Conservation (phyloP, 2,797 vertebrate genomes). For the Paedocypris micromegethes region DNA sequence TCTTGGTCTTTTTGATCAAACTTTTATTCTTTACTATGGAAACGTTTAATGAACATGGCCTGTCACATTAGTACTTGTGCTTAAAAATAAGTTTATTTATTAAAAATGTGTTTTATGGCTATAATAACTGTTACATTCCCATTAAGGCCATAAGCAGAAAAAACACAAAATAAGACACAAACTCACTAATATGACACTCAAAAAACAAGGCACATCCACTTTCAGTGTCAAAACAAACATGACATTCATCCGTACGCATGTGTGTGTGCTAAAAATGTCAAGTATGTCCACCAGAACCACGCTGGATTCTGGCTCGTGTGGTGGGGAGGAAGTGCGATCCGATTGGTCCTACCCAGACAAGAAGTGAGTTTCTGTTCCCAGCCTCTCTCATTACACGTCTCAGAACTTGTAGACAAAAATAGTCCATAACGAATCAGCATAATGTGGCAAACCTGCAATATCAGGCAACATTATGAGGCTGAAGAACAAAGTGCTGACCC, state of each 20-base stretch:
- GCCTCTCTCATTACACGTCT: not conserved
- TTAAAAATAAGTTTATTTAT: not conserved
- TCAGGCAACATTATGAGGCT: no score
- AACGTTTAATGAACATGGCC: not conserved
- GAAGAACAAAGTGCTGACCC: no score
- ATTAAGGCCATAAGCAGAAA: not conserved
- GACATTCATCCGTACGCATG: not conserved
- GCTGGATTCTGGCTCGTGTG: not conserved
- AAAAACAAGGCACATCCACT: not conserved
- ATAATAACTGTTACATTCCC: not conserved
- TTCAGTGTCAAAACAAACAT: constrained; percentile 3
- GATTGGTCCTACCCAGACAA: not conserved
- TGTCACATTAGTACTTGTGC: not conserved
- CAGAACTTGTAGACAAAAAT: not conserved
- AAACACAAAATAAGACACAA: not conserved
- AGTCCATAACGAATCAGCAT: not conserved
- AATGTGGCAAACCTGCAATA: not conserved
- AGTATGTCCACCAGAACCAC: not conserved
- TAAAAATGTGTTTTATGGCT: not conserved
- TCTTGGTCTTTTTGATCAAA: no score
- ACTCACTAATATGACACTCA: not conserved
- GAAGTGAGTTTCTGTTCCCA: not conserved
- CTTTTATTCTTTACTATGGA: no score
- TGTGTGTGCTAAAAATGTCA: not conserved
- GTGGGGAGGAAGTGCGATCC: not conserved